Percentiles rank a stretch among this genome's conserved stretches.
Evolutionary conservation across 2,888 invertebrate genomes (phyloP).

Genomic region (Morpho helenor): DNA sequence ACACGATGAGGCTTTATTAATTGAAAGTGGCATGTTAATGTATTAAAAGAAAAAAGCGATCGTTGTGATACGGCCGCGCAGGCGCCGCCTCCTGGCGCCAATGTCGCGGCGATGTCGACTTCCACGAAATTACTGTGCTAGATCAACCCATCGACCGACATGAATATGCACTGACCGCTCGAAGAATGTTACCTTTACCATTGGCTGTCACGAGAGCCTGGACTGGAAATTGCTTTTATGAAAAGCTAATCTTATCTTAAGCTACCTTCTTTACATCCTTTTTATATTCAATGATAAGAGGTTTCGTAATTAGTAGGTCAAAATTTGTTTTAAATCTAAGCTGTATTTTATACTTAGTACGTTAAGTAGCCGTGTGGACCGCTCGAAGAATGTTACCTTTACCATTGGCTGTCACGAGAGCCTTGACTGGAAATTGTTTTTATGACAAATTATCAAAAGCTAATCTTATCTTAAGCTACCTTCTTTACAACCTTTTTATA

Average conservation of each 20-base stretch:
- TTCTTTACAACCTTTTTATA: too few species aligned
- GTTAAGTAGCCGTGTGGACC: conserved; percentile 20
- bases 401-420: conserved; percentile 14
- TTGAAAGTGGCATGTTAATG: conserved; percentile 51
- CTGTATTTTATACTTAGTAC: too few species aligned
- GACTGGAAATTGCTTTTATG: conserved; percentile 7
- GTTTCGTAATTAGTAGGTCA: too few species aligned
- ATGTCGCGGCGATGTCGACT: conserved; percentile 45
- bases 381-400: conserved; percentile 27
- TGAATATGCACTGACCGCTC: conserved; percentile 43
- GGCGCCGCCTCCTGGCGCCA: conserved; percentile 70
- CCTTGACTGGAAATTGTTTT: conserved; percentile 12
- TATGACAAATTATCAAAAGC: too few species aligned
- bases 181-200: conserved; percentile 19
- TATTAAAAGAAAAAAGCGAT: conserved; percentile 45
- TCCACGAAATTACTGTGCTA: conserved; percentile 60
- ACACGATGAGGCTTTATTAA: conserved; percentile 33
- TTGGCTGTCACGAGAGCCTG: conserved; percentile 16
- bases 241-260: too few species aligned
- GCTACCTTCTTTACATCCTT: too few species aligned
- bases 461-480: too few species aligned
- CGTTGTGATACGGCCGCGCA: conserved; percentile 42
- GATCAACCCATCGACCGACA: conserved; percentile 46
- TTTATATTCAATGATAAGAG: too few species aligned
- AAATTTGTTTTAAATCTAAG: too few species aligned